phyloP scores from a whole-genome alignment of 2,888 invertebrate genomes.

The Oxycera nigricornis region DNA sequence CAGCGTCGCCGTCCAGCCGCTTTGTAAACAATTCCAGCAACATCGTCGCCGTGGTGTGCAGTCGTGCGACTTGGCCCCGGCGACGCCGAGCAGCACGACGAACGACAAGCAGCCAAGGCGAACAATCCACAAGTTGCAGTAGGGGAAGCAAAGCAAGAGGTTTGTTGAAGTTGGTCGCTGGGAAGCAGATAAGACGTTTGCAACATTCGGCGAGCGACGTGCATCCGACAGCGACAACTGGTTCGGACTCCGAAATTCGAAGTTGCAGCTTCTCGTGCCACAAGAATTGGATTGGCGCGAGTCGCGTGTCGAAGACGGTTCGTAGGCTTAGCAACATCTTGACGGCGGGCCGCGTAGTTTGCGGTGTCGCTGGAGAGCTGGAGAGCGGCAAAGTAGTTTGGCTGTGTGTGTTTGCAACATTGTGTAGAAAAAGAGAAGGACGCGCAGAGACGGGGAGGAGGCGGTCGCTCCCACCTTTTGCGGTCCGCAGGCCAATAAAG shows the following conservation, averaged over 20 bases:
- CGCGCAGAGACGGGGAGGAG: constrained; percentile 46
- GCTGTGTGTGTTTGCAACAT: constrained; percentile 31
- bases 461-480: constrained; percentile 49
- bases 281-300: background rate
- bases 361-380: constrained; percentile 15
- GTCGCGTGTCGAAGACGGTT: background rate
- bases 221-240: background rate
- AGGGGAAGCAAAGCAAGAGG: constrained; percentile 17
- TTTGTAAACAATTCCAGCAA: background rate
- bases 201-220: no score
- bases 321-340: constrained; percentile 7
- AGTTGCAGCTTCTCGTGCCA: background rate
- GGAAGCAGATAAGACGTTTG: constrained; percentile 10
- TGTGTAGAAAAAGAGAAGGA: constrained; percentile 48
- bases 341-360: background rate
- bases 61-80: background rate
- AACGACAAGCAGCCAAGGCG: background rate
- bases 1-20: background rate
- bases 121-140: constrained; percentile 39
- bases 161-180: background rate
- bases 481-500: constrained; percentile 79
- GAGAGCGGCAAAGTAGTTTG: background rate
- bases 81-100: constrained; percentile 17
- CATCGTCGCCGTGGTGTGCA: constrained; percentile 25
- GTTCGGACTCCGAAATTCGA: no score